A percentile compares a stretch with the other conserved stretches of the same genome.
phyloP scores from a whole-genome alignment of 2,797 vertebrate genomes.

The Margarornis squamiger region DNA sequence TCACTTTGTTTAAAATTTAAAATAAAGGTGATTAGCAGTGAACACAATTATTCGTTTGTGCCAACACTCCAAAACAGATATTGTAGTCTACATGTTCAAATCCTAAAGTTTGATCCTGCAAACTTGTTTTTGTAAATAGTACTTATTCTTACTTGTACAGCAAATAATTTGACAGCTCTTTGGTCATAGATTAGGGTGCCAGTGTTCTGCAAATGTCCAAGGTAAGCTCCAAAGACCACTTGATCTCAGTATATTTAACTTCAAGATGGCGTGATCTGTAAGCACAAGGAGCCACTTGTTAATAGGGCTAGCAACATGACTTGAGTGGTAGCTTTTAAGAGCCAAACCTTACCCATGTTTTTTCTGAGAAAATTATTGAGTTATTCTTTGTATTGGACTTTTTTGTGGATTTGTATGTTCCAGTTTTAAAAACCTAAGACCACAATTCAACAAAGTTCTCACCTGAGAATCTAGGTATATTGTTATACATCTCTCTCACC shows the following conservation, averaged over 20 bases:
- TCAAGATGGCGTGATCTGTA: neutral
- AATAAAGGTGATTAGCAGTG: neutral
- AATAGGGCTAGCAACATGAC: neutral
- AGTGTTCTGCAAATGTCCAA: neutral
- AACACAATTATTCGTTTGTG: neutral
- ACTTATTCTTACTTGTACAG: neutral
- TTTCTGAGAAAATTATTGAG: neutral
- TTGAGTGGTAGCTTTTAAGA: neutral
- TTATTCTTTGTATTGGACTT: neutral
- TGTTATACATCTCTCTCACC: neutral
- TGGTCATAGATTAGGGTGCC: neutral
- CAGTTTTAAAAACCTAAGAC: neutral
- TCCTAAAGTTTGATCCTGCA: neutral
- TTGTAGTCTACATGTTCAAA: neutral
- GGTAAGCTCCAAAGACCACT: neutral
- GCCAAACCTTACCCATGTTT: neutral
- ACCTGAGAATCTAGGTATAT: neutral
- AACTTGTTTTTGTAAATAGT: neutral
- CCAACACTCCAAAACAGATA: neutral
- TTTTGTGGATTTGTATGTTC: neutral
- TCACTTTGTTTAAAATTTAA: conserved; percentile 8
- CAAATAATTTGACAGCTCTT: neutral
- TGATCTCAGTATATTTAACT: neutral
- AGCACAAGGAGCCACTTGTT: neutral
- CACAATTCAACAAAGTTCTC: accelerated